A percentile compares a stretch with the other conserved stretches of the same genome.
Conservation (phyloP, 2,888 invertebrate genomes). For the Ophioninae sp. region DNA sequence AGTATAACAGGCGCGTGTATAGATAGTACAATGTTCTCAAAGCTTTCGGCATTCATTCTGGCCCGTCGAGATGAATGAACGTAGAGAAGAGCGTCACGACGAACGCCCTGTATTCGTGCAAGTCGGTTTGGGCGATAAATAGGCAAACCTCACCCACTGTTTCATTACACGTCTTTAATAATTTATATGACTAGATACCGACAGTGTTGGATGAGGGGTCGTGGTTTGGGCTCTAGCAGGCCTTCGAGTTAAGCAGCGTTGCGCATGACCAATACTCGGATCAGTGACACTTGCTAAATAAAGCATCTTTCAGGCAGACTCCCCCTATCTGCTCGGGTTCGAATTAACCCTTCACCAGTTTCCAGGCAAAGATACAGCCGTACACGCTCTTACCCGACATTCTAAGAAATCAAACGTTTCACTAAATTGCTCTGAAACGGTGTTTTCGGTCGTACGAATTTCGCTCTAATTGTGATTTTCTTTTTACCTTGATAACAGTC, state of each 20-base stretch:
- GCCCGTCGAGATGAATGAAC: constrained; percentile 48
- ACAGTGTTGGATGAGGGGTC: neutral
- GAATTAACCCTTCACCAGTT: too few species aligned
- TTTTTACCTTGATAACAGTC: neutral
- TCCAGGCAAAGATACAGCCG: too few species aligned
- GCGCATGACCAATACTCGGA: too few species aligned
- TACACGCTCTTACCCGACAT: too few species aligned
- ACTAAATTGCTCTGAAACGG: too few species aligned
- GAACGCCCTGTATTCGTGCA: constrained; percentile 16
- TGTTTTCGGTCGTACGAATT: neutral
- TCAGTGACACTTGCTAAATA: too few species aligned
- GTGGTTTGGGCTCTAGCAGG: constrained; percentile 9
- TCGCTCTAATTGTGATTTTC: neutral
- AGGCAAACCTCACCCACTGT: constrained; percentile 21
- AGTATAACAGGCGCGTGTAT: constrained; percentile 9
- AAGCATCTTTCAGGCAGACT: too few species aligned
- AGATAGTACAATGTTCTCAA: constrained; percentile 27
- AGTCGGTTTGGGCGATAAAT: constrained; percentile 39
- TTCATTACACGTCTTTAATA: constrained; percentile 16
- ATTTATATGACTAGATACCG: constrained; percentile 26
- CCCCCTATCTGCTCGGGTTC: too few species aligned
- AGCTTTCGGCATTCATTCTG: constrained; percentile 37
- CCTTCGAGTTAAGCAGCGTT: too few species aligned
- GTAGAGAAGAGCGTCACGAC: constrained; percentile 26
- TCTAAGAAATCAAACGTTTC: too few species aligned